Evolutionary conservation across 2,888 invertebrate species (phyloP), one percentile per base, ranked within the genome.

Genomic region (Prenolepis imparis): DNA sequence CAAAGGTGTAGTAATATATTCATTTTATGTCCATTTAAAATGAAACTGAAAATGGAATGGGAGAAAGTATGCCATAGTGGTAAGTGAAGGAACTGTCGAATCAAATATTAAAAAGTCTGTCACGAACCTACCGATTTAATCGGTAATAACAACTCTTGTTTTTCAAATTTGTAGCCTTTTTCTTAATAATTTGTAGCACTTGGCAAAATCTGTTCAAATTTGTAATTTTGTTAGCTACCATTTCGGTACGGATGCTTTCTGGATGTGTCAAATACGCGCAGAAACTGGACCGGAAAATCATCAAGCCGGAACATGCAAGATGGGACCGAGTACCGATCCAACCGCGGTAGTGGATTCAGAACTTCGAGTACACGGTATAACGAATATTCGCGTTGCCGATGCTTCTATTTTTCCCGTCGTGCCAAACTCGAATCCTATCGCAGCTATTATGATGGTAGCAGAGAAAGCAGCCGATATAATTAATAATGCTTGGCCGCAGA

Each of bases 381-480:
- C 94, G 24, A 96, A 96, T 78, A 93, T 97, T 39, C 95, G 97
- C 83, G 97, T 97, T 0, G 96, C 96, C 5, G 97, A 97, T 91
- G 96, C 96, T 39, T 96, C 97, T 84, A 95, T 97, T 28, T 96
- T 97, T 93, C 97, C 97, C 0, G 95, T 95, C 73, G 95, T 97
- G 9, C 95, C 96, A 63, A 96, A 96, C 11, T 96, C 96, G 0
- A 97, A 97, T 93, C 97, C 97, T 0, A 96, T 96, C 77, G 97
- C 96, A 0, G 96, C 96, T 4, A 96, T 96, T 0, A 96, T 97
- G 59, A 97, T 97, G 97, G 96, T 97, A 44, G 97, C 96, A 0
- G 97, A 97, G 94, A 97, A 97, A 90, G 97, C 96, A 3, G 96
- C 97, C 0, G 97, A 96, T 92, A 95, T 96, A 93, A 96, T 97